Conservation (phyloP, 2,113 vertebrate genomes). For the Galbula dea region DNA sequence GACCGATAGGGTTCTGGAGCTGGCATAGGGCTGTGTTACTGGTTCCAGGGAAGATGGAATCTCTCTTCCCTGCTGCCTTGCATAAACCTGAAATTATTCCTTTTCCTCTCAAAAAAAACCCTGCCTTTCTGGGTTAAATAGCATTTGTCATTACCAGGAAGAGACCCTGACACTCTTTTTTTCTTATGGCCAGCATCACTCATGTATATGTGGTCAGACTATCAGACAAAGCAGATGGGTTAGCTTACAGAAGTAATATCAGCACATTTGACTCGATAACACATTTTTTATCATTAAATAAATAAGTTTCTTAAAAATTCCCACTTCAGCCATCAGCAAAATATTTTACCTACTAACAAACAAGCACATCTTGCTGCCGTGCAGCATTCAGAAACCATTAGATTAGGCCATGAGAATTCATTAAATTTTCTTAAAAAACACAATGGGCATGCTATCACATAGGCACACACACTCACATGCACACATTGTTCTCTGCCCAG, state of each 20-base stretch:
- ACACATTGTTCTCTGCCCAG: not conserved
- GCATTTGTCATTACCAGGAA: not conserved
- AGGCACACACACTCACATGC: not conserved
- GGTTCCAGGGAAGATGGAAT: not conserved
- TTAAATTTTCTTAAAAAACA: constrained; percentile 28
- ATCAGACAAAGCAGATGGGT: not conserved
- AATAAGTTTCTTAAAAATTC: constrained; percentile 1
- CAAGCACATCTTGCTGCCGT: not conserved
- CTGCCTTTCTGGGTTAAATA: not conserved
- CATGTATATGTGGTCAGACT: not conserved
- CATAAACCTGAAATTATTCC: not conserved
- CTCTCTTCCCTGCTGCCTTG: not conserved
- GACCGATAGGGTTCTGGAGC: rapidly evolving
- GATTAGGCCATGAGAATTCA: constrained; percentile 23
- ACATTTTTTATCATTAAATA: constrained; percentile 48
- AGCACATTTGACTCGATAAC: constrained; percentile 15
- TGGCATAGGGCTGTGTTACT: not conserved
- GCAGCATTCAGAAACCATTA: not conserved
- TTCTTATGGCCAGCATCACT: not conserved
- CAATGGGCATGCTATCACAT: not conserved
- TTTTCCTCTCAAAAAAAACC: not conserved
- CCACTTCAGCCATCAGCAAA: not conserved
- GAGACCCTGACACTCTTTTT: constrained; percentile 37
- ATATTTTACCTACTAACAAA: constrained; percentile 14
- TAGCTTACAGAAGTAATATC: not conserved